Evolutionary conservation across 2,797 vertebrate genomes (phyloP).

Genomic region (Arrhamphus sclerolepis): DNA sequence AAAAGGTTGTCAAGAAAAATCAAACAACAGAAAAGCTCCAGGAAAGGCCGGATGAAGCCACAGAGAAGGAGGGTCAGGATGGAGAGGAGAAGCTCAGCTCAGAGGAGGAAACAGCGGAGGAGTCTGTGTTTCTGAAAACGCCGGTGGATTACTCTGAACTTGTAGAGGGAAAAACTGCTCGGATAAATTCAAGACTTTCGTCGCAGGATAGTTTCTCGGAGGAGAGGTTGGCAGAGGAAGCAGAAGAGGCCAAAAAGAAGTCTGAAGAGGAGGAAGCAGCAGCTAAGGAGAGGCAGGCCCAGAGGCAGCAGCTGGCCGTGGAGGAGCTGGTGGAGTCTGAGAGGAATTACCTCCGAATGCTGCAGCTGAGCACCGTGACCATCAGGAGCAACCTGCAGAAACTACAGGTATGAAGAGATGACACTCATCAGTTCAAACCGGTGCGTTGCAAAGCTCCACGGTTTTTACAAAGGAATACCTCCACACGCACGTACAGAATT

Average conservation of each 20-base stretch:
- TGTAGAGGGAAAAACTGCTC: slow-evolving; percentile 13
- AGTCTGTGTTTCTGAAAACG: slow-evolving; percentile 21
- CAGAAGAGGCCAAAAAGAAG: slow-evolving; percentile 45
- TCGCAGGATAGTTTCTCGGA: slow-evolving; percentile 60
- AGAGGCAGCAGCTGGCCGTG: slow-evolving; percentile 82
- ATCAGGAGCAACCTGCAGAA: slow-evolving; percentile 84
- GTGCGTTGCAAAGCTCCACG: too few relatives aligned
- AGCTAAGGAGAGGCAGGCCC: slow-evolving; percentile 68
- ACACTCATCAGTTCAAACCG: too few relatives aligned
- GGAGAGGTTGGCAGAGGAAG: slow-evolving; percentile 27
- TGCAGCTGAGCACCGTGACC: slow-evolving; percentile 82
- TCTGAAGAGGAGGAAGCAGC: slow-evolving; percentile 52
- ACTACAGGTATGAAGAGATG: slow-evolving; percentile 74
- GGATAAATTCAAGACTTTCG: slow-evolving; percentile 1
- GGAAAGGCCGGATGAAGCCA: neutral
- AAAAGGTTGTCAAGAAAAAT: slow-evolving; percentile 21
- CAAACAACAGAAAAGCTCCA: slow-evolving; percentile 4
- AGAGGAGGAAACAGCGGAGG: slow-evolving; percentile 11
- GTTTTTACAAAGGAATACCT: too few relatives aligned
- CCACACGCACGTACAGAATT: too few relatives aligned
- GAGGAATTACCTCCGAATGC: slow-evolving; percentile 84
- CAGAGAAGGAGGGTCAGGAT: neutral
- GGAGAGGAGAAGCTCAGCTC: slow-evolving; percentile 22
- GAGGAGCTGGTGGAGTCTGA: slow-evolving; percentile 90
- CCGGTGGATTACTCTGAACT: slow-evolving; percentile 1